Evolutionary conservation across 1,140 invertebrate genomes (phyloP).

Genomic region (Drosophila gunungcola): DNA sequence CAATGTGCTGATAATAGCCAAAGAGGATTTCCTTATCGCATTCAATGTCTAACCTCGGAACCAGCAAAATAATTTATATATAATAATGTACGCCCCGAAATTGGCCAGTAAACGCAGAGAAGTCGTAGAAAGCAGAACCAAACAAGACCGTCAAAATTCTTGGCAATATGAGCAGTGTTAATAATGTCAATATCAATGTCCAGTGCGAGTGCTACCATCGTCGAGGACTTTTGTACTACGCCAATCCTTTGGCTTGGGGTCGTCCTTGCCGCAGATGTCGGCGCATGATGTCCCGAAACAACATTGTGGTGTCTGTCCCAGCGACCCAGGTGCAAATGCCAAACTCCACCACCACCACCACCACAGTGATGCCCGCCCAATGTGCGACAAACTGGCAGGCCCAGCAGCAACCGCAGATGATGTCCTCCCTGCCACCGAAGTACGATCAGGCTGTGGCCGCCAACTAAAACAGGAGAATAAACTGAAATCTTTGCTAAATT

Average conservation of each 20-base stretch:
- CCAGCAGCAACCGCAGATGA: slow-evolving; percentile 3
- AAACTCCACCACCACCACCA: slow-evolving; percentile 24
- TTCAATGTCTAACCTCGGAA: neutral
- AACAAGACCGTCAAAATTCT: neutral
- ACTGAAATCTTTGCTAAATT: neutral
- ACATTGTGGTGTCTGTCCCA: slow-evolving; percentile 17
- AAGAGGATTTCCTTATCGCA: slow-evolving; percentile 27
- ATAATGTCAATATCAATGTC: slow-evolving; percentile 45
- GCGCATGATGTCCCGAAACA: slow-evolving; percentile 57
- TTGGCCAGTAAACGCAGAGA: neutral
- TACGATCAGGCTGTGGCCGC: slow-evolving; percentile 34
- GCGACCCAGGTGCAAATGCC: slow-evolving; percentile 2
- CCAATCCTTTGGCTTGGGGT: slow-evolving; percentile 45
- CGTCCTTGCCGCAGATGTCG: slow-evolving; percentile 60
- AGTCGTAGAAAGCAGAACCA: slow-evolving; percentile 1
- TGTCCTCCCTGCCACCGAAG: slow-evolving; percentile 40
- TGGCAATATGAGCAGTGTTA: slow-evolving; percentile 10
- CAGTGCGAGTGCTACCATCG: slow-evolving; percentile 64
- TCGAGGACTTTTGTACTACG: slow-evolving; percentile 29
- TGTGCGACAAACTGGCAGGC: slow-evolving; percentile 29
- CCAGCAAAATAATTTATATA: slow-evolving; percentile 11
- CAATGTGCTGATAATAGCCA: slow-evolving; percentile 18
- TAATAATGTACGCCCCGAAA: neutral
- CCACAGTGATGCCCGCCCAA: slow-evolving; percentile 43
- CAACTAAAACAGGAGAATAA: slow-evolving; percentile 10